These are phyloP conservation scores for Aphelenchoides fujianensis DNA, from an alignment of 1,140 invertebrate genomes.

Conservation along the genomic window DNA sequence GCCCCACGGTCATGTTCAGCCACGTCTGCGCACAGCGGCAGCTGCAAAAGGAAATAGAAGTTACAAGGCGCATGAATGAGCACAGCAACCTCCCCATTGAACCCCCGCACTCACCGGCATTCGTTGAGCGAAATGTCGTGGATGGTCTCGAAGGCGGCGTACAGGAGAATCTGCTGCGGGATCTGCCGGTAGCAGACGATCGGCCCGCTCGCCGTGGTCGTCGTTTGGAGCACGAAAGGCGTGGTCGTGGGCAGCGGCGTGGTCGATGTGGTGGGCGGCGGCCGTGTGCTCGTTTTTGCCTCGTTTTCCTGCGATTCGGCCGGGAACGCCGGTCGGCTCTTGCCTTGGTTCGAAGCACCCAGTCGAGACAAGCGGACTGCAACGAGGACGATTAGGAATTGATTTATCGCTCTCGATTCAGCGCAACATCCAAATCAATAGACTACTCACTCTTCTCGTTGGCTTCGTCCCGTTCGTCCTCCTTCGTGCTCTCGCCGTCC, in stretches of 20 bases:
- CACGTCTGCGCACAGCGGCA: conserved; percentile 54
- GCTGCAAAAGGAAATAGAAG: too few species aligned
- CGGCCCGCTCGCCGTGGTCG: conserved; percentile 20
- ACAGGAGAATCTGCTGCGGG: conserved; percentile 33
- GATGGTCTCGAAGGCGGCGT: conserved; percentile 21
- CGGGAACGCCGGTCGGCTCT: background rate
- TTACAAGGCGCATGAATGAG: too few species aligned
- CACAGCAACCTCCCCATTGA: too few species aligned
- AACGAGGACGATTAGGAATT: background rate
- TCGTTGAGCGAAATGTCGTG: conserved; percentile 29
- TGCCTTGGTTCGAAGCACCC: too few species aligned
- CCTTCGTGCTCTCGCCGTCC: too few species aligned
- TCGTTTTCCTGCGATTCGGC: background rate
- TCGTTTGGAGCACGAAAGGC: background rate
- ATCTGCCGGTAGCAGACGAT: conserved; percentile 35
- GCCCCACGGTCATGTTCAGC: conserved; percentile 24
- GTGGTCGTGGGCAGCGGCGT: too few species aligned
- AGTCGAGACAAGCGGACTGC: background rate
- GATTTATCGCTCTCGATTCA: too few species aligned
- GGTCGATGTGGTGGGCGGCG: too few species aligned
- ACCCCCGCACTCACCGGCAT: conserved; percentile 22
- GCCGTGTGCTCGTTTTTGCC: conserved; percentile 8
- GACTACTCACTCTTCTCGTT: conserved; percentile 8
- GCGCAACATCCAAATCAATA: too few species aligned
- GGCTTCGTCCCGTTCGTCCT: conserved; percentile 12